Evolutionary conservation across 2,888 invertebrate genomes (phyloP), one percentile per base, ranked within the genome.

Genomic region (Toxonevra muliebris): DNA sequence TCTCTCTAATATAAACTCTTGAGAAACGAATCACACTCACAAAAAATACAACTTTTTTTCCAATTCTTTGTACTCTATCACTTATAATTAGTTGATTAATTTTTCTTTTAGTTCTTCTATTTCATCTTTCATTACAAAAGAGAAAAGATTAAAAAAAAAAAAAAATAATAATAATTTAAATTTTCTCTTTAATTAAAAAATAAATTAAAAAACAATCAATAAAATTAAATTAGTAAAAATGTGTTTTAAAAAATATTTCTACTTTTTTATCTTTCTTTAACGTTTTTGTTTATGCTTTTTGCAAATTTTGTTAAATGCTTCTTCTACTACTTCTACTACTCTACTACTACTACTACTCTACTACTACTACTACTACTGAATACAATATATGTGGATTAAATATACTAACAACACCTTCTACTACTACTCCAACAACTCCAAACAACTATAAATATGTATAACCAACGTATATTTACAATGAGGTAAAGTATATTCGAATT

Each of bases 341-440:
- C 63, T 76, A 71, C 78, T 77, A 71, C 73, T 71, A 70, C 70
- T 71, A 73, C 75, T 76, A 75, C 77, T 75, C 70, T 76, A 72
- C 73, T 76, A 74, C 76, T 77, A 72, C 75, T 75, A 74, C 70
- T 71, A 71, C 61, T 76, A 73, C 77, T 75, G 61, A 67, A 66
- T 75, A 75, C 70, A 75, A 69, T 54, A 55, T 66, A 69, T 80
- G 76, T 77, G 82, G 82, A 81, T 30, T 30, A 30, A 76, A 73
- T 75, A 78, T 76, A 78, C 76, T 79, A 77, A 77, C 80, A 81
- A 79, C 82, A 80, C 80, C 81, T 78, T 79, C 81, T 82, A 71
- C 66, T 53, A 71, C 69, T 62, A 70, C 72, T 71, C 77, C 76
- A 77, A 73, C 65, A 71, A 72, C 62, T 62, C 59, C 69, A 69